Conservation (phyloP, 1,140 invertebrate species). For the Magallana gigas region DNA sequence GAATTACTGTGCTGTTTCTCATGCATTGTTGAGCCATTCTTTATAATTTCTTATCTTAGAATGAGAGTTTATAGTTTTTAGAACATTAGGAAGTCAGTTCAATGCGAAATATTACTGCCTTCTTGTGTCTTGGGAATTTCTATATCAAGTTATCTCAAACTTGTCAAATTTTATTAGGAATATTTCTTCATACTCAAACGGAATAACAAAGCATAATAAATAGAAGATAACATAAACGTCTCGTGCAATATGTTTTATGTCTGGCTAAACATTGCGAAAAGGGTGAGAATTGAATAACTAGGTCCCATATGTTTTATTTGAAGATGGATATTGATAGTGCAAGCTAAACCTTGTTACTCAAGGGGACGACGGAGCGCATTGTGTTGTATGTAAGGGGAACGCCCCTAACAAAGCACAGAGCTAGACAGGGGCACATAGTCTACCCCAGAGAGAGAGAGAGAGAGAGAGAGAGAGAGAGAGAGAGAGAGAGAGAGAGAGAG, state of each 20-base stretch:
- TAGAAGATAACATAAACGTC: neutral
- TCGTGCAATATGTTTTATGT: neutral
- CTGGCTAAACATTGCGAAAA: slow-evolving; percentile 15
- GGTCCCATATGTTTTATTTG: slow-evolving; percentile 13
- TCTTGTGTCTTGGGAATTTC: neutral
- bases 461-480: slow-evolving; percentile 14
- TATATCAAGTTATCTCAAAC: neutral
- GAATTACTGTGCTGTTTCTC: too few species aligned
- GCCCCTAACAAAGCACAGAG: neutral
- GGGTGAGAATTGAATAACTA: neutral
- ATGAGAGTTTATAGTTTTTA: neutral
- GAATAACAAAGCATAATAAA: neutral
- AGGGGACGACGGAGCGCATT: neutral
- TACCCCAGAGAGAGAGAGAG: neutral
- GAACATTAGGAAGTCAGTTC: neutral
- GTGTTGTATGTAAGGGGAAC: neutral
- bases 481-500: neutral
- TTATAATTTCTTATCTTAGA: neutral
- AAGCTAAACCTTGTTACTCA: neutral
- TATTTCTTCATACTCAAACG: neutral
- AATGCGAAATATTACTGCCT: neutral
- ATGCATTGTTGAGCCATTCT: too few species aligned
- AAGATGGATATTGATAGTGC: slow-evolving; percentile 6
- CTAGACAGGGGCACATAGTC: neutral
- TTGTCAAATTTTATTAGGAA: neutral